Base-by-base conservation (phyloP, 1,140 invertebrate species). In the Ephestia elutella region DNA sequence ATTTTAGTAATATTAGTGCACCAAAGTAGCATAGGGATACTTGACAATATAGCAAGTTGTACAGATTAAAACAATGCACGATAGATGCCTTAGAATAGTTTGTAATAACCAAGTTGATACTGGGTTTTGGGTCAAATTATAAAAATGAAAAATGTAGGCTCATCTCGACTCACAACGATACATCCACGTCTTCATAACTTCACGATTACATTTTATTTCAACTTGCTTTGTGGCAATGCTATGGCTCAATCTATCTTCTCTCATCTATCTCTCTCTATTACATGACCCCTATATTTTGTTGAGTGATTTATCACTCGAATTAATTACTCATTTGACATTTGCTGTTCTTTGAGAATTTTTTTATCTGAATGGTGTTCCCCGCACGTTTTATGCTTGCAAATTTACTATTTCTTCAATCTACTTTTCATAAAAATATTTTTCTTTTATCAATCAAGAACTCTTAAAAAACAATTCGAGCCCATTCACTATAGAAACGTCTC, bases 191-290 rank as follows among this genome's bases (percentile, higher is more conserved):
- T 62, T 62, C 71, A 76, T 78, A 59, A 72, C 71, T 72, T 66
- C 71, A 71, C 66, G 55, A 56, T 71, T 68, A 78, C 70, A 66
- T 80, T 76, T 75, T 80, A 64, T 72, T 75, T 72, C 75, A 60
- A 83, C 71, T 76, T 68, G 85, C 85, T 87, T 87, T 73, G 79
- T 87, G 82, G 85, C 85, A 77, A 82, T 72, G 84, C 85, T 87
- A 80, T 85, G 69, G 75, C 80, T 84, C 76, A 60, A 58, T 65
- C 28, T 54, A 13, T 56, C 56, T 67, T 32, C 60, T 61, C 51
- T 63, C 62, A 59, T 63, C 57, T 72, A 57, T 73, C 65, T 68
- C 56, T 66, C 57, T 59, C 63, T 66, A 49, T 49, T 51, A 55
- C 60, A 51, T 76, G 65, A 65, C 67, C 56, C 68, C 55, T 56